Evolutionary conservation across 2,113 vertebrate genomes (phyloP), one percentile per base, ranked within the genome.

Genomic region (Melospiza georgiana): DNA sequence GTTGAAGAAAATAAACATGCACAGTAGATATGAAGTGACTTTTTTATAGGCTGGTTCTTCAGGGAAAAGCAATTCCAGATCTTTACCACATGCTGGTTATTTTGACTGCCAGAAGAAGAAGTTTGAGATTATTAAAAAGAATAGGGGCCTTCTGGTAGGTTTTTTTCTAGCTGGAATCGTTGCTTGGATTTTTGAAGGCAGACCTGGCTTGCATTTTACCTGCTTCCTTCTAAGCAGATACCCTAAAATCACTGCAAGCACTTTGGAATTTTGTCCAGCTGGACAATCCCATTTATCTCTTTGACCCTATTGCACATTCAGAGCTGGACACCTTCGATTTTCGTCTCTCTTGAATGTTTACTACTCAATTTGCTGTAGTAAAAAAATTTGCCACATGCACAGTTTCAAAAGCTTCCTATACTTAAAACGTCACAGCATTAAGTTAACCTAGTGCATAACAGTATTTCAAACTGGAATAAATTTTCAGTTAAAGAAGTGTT

Each of bases 1-100:
- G 11, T 46, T 69, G 58, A 90, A 82, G 82, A 87, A 93, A 94
- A 93, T 82, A 68, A 89, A 90, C 37, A 35, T 39, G 31, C 79
- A 54, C 30, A 49, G 37, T 82, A 89, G 49, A 73, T 90, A 44
- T 4, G 16, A 87, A 91, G 71, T 79, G 75, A 79, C 66, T 90
- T 87, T 79, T 51, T 92, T 91, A 90, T 79, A 69, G 71, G 17
- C 33, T 76, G 49, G 30, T 41, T 91, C 92, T 94, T 82, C 65
- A 75, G 71, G 78, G 85, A 82, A 61, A 83, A 79, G 31, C 0
- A 0, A 35, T 73, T 85, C 23, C 35, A 66, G 46, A 84, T 90
- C 14, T 92, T 88, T 77, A 83, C 69, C 67, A 71, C 14, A 55
- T 92, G 58, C 35, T 80, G 28, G 30, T 84, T 93, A 59, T 83